Percentiles rank a stretch among this genome's conserved stretches.
These are phyloP conservation scores for Hipparchia sbordonii DNA, from an alignment of 2,888 invertebrate genomes.

Conservation along the genomic window DNA sequence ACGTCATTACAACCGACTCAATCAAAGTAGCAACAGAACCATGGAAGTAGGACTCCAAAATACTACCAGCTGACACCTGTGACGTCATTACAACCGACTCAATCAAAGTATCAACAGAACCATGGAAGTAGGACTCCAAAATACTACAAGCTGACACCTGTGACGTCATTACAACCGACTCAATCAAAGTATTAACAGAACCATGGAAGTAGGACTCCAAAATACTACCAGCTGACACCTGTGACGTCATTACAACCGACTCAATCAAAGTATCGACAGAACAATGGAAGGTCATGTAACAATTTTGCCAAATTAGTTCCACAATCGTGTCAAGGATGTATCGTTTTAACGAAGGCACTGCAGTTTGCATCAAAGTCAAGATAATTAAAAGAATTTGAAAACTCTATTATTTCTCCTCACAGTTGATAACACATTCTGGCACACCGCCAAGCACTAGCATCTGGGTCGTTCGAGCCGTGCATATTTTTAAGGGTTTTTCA, in stretches of 20 bases:
- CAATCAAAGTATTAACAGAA: no score
- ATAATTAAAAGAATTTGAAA: conserved; percentile 77
- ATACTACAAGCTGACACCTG: no score
- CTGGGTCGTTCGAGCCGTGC: conserved; percentile 65
- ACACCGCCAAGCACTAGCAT: conserved; percentile 62
- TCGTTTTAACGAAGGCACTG: conserved; percentile 44
- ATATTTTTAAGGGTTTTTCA: conserved; percentile 48
- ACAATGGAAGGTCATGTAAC: neutral
- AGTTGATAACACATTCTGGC: conserved; percentile 73
- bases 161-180: neutral
- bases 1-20: no score
- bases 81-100: no score
- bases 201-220: no score
- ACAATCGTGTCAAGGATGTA: conserved; percentile 46
- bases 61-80: no score
- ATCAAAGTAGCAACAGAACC: no score
- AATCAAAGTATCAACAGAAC: no score
- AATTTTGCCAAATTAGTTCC: conserved; percentile 32
- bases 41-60: no score
- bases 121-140: no score
- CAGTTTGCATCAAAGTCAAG: conserved; percentile 62
- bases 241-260: neutral
- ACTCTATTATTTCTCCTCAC: conserved; percentile 62
- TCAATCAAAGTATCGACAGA: neutral
- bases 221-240: no score